These are phyloP conservation scores for Papilio protenor DNA, from an alignment of 2,888 invertebrate genomes.

Conservation along the genomic window DNA sequence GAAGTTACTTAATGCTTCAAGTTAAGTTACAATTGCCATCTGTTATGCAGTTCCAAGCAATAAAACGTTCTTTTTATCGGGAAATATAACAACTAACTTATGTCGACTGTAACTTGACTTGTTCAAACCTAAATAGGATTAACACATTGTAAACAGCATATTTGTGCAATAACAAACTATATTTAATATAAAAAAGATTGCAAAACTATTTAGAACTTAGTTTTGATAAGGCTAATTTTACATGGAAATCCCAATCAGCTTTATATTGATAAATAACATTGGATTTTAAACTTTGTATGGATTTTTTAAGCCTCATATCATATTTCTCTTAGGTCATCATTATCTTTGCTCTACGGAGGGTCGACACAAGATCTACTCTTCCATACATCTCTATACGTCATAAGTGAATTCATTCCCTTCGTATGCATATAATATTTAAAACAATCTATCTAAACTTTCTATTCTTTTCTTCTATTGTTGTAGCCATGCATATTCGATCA, in stretches of 20 bases:
- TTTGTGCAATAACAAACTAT: constrained; percentile 27
- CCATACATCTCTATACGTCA: too few relatives aligned
- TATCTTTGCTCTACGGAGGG: too few relatives aligned
- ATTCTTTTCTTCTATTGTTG: too few relatives aligned
- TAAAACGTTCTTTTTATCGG: constrained; percentile 37
- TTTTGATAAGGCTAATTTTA: constrained; percentile 22
- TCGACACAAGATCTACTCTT: too few relatives aligned
- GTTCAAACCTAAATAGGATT: constrained; percentile 42
- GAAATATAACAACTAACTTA: constrained; percentile 39
- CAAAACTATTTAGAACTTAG: constrained; percentile 27
- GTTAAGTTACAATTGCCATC: constrained; percentile 20
- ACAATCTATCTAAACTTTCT: too few relatives aligned
- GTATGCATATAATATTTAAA: too few relatives aligned
- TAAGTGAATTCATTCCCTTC: too few relatives aligned
- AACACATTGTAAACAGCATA: constrained; percentile 35
- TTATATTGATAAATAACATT: neutral
- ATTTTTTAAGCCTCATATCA: too few relatives aligned
- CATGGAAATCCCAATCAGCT: neutral
- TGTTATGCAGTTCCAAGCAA: constrained; percentile 20
- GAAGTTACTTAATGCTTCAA: constrained; percentile 18
- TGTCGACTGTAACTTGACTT: constrained; percentile 18
- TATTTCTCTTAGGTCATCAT: neutral
- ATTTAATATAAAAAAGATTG: constrained; percentile 35
- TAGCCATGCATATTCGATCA: too few relatives aligned
- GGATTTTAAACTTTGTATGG: too few relatives aligned